Evolutionary conservation across 2,113 vertebrate species (phyloP).

Genomic region (Lepisosteus osseus): DNA sequence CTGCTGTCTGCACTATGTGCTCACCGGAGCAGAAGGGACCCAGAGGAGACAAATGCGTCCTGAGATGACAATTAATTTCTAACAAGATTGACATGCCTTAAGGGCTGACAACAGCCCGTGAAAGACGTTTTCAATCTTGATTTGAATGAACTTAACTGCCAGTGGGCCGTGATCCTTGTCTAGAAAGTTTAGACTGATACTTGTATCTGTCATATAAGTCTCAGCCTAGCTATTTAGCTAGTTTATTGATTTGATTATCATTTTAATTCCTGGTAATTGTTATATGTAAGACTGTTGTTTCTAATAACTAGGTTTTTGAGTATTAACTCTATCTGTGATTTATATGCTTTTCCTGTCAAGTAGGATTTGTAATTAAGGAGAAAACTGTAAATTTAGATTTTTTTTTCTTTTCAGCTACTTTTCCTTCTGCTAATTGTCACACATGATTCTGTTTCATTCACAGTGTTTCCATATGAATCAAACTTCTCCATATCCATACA

Average conservation of each 20-base stretch:
- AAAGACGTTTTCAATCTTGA: conserved; percentile 30
- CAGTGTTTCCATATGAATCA: too few species aligned
- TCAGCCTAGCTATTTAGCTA: conserved; percentile 43
- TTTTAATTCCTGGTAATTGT: conserved; percentile 7
- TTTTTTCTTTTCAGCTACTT: too few species aligned
- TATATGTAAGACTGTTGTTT: conserved; percentile 15
- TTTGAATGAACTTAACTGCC: conserved; percentile 33
- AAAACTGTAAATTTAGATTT: not conserved
- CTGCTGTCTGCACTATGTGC: conserved; percentile 4
- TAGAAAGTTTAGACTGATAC: too few species aligned
- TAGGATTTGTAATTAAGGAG: not conserved
- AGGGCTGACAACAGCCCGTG: conserved; percentile 34
- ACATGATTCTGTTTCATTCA: too few species aligned
- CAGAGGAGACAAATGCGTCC: conserved; percentile 23
- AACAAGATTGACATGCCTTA: conserved; percentile 41
- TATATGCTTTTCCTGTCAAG: too few species aligned
- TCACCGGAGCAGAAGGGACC: conserved; percentile 21
- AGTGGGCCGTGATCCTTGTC: too few species aligned
- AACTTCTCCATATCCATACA: too few species aligned
- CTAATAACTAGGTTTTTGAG: not conserved
- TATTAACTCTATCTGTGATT: not conserved
- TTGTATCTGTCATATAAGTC: conserved; percentile 24
- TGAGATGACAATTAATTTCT: conserved; percentile 46
- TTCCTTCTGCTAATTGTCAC: too few species aligned
- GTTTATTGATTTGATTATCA: conserved; percentile 16